A percentile compares a stretch with the other conserved stretches of the same genome.
Evolutionary conservation across 1,140 invertebrate species (phyloP).

Genomic region (Bombus consobrinus): DNA sequence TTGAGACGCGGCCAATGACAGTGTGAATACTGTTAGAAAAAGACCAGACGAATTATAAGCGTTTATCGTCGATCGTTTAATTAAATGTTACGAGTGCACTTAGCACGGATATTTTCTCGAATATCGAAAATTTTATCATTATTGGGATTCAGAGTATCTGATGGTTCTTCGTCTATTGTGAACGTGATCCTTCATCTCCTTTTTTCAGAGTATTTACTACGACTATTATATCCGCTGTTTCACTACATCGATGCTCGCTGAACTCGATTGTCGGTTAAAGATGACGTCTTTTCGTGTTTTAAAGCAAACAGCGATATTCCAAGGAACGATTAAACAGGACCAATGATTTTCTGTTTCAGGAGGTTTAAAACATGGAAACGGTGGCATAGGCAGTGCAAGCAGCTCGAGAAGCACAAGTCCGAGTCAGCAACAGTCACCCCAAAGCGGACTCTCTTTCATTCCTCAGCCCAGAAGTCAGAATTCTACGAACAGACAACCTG

Average conservation of each 20-base stretch:
- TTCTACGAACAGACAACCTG: slow-evolving; percentile 71
- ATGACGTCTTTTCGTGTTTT: neutral
- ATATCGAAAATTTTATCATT: neutral
- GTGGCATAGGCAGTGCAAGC: slow-evolving; percentile 78
- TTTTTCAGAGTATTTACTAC: neutral
- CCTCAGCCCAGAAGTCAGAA: slow-evolving; percentile 78
- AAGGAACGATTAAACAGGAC: neutral
- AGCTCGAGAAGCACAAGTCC: slow-evolving; percentile 81
- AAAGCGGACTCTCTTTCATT: slow-evolving; percentile 77
- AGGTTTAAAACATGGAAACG: slow-evolving; percentile 77
- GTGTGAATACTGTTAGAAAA: slow-evolving; percentile 25
- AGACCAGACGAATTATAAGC: neutral
- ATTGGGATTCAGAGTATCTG: neutral
- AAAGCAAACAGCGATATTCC: neutral
- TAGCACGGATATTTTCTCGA: neutral
- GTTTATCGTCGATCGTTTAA: slow-evolving; percentile 20
- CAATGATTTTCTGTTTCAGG: slow-evolving; percentile 60
- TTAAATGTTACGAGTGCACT: slow-evolving; percentile 11
- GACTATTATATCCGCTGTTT: neutral
- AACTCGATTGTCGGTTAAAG: neutral
- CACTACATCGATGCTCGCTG: neutral
- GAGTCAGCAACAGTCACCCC: slow-evolving; percentile 77
- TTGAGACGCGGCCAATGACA: slow-evolving; percentile 57
- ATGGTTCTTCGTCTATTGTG: neutral
- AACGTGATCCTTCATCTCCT: neutral